These are phyloP conservation scores for Colius striatus DNA, from an alignment of 2,113 vertebrate species.

Conservation along the genomic window DNA sequence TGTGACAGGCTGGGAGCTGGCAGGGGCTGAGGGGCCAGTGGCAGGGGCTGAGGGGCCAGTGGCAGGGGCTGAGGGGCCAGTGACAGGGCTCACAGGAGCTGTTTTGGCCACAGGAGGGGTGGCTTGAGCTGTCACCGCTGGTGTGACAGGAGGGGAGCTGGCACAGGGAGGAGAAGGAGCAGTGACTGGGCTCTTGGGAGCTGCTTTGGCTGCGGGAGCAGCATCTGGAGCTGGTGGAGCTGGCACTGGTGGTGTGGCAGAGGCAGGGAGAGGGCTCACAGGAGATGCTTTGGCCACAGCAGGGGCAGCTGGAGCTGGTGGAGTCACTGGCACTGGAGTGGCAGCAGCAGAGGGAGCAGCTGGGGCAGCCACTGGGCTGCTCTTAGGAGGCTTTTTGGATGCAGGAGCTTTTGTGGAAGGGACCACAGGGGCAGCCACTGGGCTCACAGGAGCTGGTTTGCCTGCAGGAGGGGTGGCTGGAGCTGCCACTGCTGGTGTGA, in stretches of 20 bases:
- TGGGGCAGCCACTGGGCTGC: neutral
- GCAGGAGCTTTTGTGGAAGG: neutral
- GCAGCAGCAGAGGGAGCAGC: neutral
- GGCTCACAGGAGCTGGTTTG: neutral
- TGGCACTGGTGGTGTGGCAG: neutral
- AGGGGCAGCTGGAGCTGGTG: neutral
- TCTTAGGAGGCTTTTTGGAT: neutral
- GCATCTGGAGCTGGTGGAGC: neutral
- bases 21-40: no score
- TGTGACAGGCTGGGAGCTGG: no score
- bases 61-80: no score
- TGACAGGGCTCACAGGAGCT: fast-evolving
- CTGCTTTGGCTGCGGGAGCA: neutral
- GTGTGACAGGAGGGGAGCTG: neutral
- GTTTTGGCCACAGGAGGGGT: neutral
- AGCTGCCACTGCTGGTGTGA: fast-evolving
- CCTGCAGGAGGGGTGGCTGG: neutral
- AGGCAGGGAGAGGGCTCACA: neutral
- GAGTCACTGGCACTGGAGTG: neutral
- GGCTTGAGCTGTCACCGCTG: neutral
- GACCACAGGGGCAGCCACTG: neutral
- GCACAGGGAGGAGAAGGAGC: neutral
- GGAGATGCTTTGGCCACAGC: neutral
- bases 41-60: no score
- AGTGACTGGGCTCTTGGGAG: fast-evolving